phyloP scores from a whole-genome alignment of 2,113 vertebrate genomes.

The Cochlearius cochlearius region DNA sequence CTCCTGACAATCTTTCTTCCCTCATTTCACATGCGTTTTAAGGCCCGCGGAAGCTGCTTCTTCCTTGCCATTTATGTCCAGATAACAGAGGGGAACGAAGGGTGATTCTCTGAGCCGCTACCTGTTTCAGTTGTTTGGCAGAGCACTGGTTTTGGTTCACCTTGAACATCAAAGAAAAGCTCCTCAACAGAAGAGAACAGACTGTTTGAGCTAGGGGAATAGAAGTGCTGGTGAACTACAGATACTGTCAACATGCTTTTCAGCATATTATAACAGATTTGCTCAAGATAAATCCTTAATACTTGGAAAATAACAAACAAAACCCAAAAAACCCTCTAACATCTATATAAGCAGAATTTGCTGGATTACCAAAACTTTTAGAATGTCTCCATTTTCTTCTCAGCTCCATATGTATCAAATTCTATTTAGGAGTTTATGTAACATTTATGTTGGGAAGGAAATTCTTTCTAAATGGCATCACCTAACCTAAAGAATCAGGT shows the following conservation, averaged over 20 bases:
- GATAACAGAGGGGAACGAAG: not conserved
- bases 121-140: not conserved
- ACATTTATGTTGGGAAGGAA: not conserved
- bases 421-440: not conserved
- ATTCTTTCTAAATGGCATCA: not conserved
- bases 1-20: not conserved
- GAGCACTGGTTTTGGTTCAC: not conserved
- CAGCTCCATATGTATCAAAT: not conserved
- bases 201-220: not conserved
- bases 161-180: not conserved
- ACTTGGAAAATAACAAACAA: not conserved
- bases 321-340: not conserved
- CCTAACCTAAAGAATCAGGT: not conserved
- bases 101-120: rapidly evolving
- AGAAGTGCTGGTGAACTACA: not conserved
- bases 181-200: not conserved
- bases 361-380: not conserved
- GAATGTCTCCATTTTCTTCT: not conserved
- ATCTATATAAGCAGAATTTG: not conserved
- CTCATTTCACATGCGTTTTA: not conserved
- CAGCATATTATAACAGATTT: not conserved
- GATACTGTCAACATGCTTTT: not conserved
- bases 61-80: not conserved
- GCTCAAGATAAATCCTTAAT: not conserved
- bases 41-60: not conserved